These are phyloP conservation scores for Meghimatium bilineatum DNA, from an alignment of 2,888 invertebrate species.

Conservation along the genomic window DNA sequence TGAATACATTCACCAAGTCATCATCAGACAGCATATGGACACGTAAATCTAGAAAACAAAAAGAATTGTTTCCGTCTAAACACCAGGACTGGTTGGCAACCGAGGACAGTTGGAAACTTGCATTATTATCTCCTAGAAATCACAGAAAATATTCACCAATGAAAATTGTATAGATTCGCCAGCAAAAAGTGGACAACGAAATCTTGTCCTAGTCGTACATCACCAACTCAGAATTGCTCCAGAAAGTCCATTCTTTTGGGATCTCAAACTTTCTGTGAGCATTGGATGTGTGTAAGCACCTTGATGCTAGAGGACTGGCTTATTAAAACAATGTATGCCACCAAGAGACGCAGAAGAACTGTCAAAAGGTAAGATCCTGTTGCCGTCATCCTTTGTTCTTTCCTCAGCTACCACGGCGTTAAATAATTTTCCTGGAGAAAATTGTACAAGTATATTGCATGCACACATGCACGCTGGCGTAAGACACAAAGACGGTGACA, in stretches of 20 bases:
- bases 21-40: background rate
- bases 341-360: constrained; percentile 94
- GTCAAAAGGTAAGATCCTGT: constrained; percentile 91
- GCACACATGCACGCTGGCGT: constrained; percentile 24
- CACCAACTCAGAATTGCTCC: background rate
- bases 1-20: background rate
- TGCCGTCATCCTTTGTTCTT: background rate
- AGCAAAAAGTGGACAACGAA: background rate
- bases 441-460: background rate
- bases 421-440: background rate
- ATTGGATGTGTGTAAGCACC: constrained; percentile 14
- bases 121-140: background rate
- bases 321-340: constrained; percentile 91
- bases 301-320: constrained; percentile 72
- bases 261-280: background rate
- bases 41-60: background rate
- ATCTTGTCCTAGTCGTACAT: too few relatives aligned
- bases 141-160: background rate
- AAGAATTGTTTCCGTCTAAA: background rate
- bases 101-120: background rate
- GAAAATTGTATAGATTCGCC: background rate
- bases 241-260: too few relatives aligned
- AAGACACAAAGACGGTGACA: constrained; percentile 8
- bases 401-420: background rate
- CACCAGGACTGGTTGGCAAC: too few relatives aligned